These are phyloP conservation scores for Asobara japonica DNA, from an alignment of 1,140 invertebrate genomes.

Conservation along the genomic window DNA sequence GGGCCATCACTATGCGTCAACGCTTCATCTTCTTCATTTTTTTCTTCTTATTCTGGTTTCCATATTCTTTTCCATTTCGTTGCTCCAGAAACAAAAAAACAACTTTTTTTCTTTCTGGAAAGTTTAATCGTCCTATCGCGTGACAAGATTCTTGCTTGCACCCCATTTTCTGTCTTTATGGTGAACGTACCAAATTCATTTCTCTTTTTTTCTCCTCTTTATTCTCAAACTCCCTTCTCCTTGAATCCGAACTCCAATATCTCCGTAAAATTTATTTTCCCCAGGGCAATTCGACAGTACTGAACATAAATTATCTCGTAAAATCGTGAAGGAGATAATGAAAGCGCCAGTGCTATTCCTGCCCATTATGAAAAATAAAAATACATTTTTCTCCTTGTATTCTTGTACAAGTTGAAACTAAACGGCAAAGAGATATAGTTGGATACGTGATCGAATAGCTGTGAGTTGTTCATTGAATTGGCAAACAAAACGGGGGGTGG, in stretches of 20 bases:
- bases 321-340: conserved; percentile 7
- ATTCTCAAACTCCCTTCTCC: background rate
- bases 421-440: background rate
- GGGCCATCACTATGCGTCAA: background rate
- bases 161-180: conserved; percentile 16
- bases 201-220: background rate
- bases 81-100: conserved; percentile 13
- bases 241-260: conserved; percentile 20
- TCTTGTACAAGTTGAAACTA: background rate
- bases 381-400: background rate
- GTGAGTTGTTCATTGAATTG: background rate
- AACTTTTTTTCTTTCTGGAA: conserved; percentile 3
- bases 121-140: conserved; percentile 30
- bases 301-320: conserved; percentile 18
- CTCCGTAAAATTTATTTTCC: conserved; percentile 15
- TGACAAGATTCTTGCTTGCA: conserved; percentile 6
- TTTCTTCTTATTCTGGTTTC: background rate
- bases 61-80: conserved; percentile 8
- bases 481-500: too few relatives aligned
- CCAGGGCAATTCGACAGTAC: conserved; percentile 16
- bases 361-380: background rate
- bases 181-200: background rate
- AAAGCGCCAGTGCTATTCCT: background rate
- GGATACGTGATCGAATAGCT: background rate
- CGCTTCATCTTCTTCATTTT: background rate